Conservation (phyloP, 2,113 vertebrate species). For the Paralichthys olivaceus region DNA sequence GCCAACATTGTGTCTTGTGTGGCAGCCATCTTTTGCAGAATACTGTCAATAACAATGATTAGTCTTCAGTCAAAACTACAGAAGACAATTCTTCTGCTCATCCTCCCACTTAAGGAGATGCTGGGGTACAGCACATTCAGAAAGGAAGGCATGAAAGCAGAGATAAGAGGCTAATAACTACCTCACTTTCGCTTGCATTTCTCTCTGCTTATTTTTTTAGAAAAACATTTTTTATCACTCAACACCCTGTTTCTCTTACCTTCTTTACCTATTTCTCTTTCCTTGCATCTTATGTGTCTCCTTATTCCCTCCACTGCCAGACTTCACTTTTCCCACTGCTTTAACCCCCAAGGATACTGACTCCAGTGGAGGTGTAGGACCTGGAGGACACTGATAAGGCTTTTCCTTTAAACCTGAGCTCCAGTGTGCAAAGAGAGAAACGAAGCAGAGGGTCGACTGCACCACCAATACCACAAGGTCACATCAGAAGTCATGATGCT, state of each 20-base stretch:
- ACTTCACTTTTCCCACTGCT: conserved; percentile 21
- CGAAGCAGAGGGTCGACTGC: conserved; percentile 35
- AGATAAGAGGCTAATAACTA: background rate
- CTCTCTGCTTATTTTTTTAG: background rate
- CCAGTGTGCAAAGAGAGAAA: conserved; percentile 59
- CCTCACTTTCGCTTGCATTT: background rate
- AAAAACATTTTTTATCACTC: background rate
- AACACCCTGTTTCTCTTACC: conserved; percentile 10
- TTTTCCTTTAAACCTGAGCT: conserved; percentile 70
- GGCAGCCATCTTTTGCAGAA: background rate
- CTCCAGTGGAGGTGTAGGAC: conserved; percentile 69
- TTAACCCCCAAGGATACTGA: conserved; percentile 40
- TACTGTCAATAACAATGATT: background rate
- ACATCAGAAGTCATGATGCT: conserved; percentile 37
- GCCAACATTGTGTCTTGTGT: too few relatives aligned
- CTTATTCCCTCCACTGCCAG: conserved; percentile 9
- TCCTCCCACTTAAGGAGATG: background rate
- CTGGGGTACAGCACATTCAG: too few relatives aligned
- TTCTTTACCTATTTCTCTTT: conserved; percentile 15
- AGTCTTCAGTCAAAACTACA: background rate
- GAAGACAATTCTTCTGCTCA: background rate
- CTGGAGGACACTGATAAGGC: conserved; percentile 82
- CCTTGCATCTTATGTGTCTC: conserved; percentile 17
- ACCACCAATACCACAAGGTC: conserved; percentile 31
- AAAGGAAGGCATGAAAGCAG: too few relatives aligned